Conservation (phyloP, 2,888 invertebrate genomes). For the Uloborus plumipes region DNA sequence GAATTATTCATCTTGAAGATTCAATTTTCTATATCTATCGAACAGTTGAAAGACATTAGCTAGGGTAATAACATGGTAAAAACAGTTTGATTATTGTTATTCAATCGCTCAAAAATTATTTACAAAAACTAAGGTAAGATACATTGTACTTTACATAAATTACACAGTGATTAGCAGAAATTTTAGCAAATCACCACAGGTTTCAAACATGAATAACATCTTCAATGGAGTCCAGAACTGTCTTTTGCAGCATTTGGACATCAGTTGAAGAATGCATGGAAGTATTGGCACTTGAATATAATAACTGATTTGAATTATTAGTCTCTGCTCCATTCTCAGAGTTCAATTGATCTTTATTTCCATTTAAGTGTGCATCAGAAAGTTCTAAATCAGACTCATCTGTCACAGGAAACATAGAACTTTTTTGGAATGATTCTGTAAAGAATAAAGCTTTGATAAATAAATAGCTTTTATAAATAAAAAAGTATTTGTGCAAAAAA, state of each 20-base stretch:
- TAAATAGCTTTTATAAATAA: background rate
- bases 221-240: slow-evolving; percentile 35
- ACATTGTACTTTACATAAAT: no score
- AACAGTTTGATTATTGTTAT: no score
- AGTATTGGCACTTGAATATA: slow-evolving; percentile 42
- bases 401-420: slow-evolving; percentile 38
- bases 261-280: slow-evolving; percentile 17
- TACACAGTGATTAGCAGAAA: no score
- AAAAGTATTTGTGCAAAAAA: no score
- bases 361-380: slow-evolving; percentile 47
- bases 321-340: slow-evolving; percentile 17
- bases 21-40: no score
- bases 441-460: background rate
- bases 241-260: slow-evolving; percentile 18
- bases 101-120: no score
- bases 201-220: slow-evolving; percentile 53
- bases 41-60: no score
- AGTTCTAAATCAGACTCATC: slow-evolving; percentile 37
- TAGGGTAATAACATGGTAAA: no score
- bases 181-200: background rate
- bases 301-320: slow-evolving; percentile 29
- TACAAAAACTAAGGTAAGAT: no score
- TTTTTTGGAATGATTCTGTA: slow-evolving; percentile 29
- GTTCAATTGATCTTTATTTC: slow-evolving; percentile 38
- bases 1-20: no score